Percentiles rank a stretch among this genome's conserved stretches.
Conservation (phyloP, 1,140 invertebrate species). For the Ruditapes philippinarum region DNA sequence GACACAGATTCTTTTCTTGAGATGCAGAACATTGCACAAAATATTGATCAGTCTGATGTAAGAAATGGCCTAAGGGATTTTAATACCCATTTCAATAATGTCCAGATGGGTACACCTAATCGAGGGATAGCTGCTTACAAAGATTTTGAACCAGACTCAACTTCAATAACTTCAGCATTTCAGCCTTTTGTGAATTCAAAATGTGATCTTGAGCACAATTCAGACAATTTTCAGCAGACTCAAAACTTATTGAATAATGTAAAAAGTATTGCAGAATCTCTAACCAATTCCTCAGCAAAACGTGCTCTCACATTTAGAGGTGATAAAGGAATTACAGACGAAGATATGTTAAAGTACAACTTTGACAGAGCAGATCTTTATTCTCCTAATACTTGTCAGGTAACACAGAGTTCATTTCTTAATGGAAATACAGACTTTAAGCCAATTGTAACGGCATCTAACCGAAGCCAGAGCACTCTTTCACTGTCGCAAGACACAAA, state of each 20-base stretch:
- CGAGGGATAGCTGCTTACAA: background rate
- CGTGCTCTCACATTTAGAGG: constrained; percentile 43
- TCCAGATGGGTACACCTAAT: background rate
- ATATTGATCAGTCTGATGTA: background rate
- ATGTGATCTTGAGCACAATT: background rate
- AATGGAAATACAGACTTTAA: constrained; percentile 30
- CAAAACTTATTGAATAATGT: constrained; percentile 60
- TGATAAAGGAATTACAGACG: background rate
- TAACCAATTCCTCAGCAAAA: constrained; percentile 44
- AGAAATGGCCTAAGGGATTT: background rate
- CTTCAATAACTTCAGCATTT: constrained; percentile 18
- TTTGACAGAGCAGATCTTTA: constrained; percentile 33
- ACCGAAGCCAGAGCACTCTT: background rate
- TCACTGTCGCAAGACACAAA: background rate
- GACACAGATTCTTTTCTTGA: constrained; percentile 47
- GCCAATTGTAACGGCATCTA: background rate
- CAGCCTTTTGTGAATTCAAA: constrained; percentile 44
- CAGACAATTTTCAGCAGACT: constrained; percentile 29
- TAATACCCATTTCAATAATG: background rate
- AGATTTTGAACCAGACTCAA: background rate
- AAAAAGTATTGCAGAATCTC: constrained; percentile 49
- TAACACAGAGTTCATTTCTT: background rate
- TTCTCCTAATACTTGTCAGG: background rate
- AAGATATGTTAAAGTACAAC: constrained; percentile 34
- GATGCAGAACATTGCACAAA: constrained; percentile 21